Evolutionary conservation across 2,797 vertebrate species (phyloP).

Genomic region (Hypotaenidia okinawae): DNA sequence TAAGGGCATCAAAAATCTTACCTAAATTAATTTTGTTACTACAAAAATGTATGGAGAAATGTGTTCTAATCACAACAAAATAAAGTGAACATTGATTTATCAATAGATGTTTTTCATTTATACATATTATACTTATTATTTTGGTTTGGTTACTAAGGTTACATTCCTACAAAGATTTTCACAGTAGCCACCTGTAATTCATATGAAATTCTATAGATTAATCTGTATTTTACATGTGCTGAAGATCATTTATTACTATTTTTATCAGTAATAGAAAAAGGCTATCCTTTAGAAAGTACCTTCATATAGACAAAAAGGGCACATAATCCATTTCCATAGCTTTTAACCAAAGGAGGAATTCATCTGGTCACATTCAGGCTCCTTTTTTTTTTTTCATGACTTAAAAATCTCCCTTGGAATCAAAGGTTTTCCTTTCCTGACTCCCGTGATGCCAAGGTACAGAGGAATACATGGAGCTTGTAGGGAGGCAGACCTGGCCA

Average conservation of each 20-base stretch:
- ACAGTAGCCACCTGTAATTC: neutral
- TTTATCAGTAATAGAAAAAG: neutral
- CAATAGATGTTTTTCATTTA: neutral
- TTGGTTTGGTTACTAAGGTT: neutral
- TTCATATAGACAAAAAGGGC: neutral
- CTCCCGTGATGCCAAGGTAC: rapidly evolving
- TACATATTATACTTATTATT: neutral
- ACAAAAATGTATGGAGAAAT: neutral
- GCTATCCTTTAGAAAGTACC: neutral
- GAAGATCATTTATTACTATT: neutral
- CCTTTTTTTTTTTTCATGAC: neutral
- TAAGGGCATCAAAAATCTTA: neutral
- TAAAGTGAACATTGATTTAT: neutral
- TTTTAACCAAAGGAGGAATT: neutral
- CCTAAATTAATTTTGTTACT: neutral
- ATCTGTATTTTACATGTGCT: neutral
- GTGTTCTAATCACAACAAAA: neutral
- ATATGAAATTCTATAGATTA: neutral
- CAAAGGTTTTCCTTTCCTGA: neutral
- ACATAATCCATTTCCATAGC: neutral
- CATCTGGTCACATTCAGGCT: neutral
- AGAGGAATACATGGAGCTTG: rapidly evolving
- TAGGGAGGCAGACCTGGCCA: neutral
- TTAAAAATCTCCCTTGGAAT: neutral
- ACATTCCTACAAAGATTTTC: neutral